Conservation (phyloP, 2,113 vertebrate species). For the Panthera leo region DNA sequence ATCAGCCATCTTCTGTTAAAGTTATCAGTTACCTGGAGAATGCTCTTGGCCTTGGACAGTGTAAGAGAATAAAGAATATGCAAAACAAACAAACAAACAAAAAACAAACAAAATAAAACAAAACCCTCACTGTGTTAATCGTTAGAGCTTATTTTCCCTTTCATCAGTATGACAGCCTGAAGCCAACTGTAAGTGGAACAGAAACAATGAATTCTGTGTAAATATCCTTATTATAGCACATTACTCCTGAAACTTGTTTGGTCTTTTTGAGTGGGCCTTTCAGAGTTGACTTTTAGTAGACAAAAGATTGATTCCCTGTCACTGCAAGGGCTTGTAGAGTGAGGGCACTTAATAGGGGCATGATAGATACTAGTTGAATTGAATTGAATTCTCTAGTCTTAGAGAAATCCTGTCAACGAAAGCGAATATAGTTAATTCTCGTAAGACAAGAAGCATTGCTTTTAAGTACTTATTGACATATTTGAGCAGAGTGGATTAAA, state of each 20-base stretch:
- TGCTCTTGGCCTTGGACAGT: not conserved
- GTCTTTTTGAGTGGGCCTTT: conserved; percentile 11
- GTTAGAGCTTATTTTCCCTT: not conserved
- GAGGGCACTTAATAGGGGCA: not conserved
- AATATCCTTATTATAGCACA: not conserved
- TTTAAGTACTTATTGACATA: conserved; percentile 41
- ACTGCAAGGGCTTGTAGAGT: not conserved
- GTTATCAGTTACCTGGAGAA: not conserved
- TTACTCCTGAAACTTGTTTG: not conserved
- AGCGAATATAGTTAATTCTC: conserved; percentile 43
- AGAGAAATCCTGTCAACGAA: conserved; percentile 23
- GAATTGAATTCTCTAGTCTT: conserved; percentile 34
- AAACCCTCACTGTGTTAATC: not conserved
- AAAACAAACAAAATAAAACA: not conserved
- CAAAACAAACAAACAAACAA: not conserved
- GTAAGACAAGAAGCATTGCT: conserved; percentile 15
- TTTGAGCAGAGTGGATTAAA: conserved; percentile 36
- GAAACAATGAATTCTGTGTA: not conserved
- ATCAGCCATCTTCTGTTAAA: not conserved
- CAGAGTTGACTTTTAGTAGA: not conserved
- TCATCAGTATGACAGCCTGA: not conserved
- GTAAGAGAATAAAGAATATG: not conserved
- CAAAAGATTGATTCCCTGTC: conserved; percentile 47
- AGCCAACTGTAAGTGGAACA: not conserved
- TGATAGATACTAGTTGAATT: conserved; percentile 12